These are phyloP conservation scores for Petroica traversi DNA, from an alignment of 2,113 vertebrate species.

Conservation along the genomic window DNA sequence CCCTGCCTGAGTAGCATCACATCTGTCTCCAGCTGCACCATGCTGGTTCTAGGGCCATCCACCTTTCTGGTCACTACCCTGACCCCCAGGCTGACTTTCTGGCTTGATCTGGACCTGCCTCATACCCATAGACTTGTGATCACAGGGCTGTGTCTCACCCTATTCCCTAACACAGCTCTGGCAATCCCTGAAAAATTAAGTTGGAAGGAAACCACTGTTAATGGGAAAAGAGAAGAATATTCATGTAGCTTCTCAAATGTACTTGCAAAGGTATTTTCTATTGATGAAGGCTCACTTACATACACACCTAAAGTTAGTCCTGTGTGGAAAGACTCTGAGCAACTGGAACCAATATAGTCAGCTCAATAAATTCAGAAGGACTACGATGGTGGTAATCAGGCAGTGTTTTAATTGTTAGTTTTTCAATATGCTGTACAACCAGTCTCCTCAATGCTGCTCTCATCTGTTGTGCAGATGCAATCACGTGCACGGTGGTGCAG, in stretches of 20 bases:
- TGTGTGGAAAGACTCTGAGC: not conserved
- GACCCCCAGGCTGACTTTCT: not conserved
- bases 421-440: not conserved
- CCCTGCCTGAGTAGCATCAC: not conserved
- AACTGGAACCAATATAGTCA: not conserved
- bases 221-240: not conserved
- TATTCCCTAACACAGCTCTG: not conserved
- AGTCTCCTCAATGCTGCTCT: not conserved
- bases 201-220: not conserved
- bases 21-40: not conserved
- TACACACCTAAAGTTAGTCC: not conserved
- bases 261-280: not conserved
- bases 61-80: not conserved
- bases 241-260: not conserved
- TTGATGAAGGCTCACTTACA: not conserved
- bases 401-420: not conserved
- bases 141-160: not conserved
- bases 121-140: fast-evolving
- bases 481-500: fast-evolving
- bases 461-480: not conserved
- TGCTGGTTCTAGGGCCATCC: not conserved
- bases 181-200: not conserved
- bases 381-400: not conserved
- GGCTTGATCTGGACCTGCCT: not conserved
- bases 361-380: not conserved